Conservation (phyloP, 2,113 vertebrate genomes). For the Thunnus maccoyii region DNA sequence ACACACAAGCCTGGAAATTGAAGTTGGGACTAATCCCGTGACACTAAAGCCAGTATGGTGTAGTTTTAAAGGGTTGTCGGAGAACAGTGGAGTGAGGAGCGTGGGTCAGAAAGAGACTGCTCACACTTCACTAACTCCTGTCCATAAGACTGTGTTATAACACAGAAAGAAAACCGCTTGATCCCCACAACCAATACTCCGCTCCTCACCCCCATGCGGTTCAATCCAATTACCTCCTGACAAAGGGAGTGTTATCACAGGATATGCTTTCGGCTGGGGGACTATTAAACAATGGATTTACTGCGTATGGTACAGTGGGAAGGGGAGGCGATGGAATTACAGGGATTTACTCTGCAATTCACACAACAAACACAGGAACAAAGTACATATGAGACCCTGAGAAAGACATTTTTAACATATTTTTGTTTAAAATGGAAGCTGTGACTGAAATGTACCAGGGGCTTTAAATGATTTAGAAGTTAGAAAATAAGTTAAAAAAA, state of each 20-base stretch:
- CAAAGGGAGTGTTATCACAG: slow-evolving; percentile 67
- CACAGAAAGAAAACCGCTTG: slow-evolving; percentile 32
- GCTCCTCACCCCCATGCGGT: slow-evolving; percentile 37
- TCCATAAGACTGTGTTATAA: slow-evolving; percentile 9
- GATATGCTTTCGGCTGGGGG: slow-evolving; percentile 53
- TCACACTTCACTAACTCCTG: slow-evolving; percentile 42
- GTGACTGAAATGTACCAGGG: neutral
- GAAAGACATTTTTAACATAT: slow-evolving; percentile 6
- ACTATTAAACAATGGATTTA: slow-evolving; percentile 62
- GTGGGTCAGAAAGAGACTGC: neutral
- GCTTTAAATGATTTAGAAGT: neutral
- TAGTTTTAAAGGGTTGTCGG: neutral
- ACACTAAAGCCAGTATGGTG: neutral
- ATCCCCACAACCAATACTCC: slow-evolving; percentile 21
- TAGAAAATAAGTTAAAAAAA: slow-evolving; percentile 3
- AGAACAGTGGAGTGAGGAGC: slow-evolving; percentile 13
- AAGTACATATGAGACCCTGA: neutral
- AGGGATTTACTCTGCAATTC: slow-evolving; percentile 52
- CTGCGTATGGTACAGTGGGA: slow-evolving; percentile 26
- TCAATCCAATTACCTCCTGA: slow-evolving; percentile 73
- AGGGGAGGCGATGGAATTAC: slow-evolving; percentile 20
- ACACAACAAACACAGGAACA: slow-evolving; percentile 30
- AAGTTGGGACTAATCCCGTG: neutral
- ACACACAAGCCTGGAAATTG: neutral
- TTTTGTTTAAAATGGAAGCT: neutral